phyloP scores from a whole-genome alignment of 2,888 invertebrate genomes.

The Lepidonotus clava region DNA sequence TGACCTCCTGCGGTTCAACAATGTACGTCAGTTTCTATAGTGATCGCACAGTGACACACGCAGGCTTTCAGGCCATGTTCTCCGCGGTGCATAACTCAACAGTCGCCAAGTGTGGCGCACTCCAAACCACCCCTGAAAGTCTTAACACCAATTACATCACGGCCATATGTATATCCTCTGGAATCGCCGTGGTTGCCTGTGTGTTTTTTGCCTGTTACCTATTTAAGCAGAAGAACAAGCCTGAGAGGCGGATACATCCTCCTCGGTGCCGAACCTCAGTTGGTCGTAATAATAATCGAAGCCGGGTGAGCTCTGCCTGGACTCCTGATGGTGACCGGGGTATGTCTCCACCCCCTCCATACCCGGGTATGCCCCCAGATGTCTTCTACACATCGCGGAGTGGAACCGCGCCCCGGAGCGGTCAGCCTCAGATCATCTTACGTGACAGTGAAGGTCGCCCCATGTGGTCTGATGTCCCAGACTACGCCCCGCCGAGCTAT shows the following conservation, averaged over 20 bases:
- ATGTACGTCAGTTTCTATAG: neutral
- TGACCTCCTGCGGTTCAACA: neutral
- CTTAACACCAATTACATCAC: neutral
- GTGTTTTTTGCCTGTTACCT: neutral
- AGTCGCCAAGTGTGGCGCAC: neutral
- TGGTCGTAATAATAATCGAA: neutral
- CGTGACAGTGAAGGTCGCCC: neutral
- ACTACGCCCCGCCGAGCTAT: neutral
- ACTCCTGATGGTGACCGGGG: neutral
- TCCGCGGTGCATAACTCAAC: neutral
- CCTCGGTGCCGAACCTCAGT: neutral
- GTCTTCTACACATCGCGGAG: neutral
- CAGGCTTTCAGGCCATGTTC: neutral
- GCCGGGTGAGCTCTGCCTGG: neutral
- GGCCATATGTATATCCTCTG: neutral
- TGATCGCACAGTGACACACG: neutral
- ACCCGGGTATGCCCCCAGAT: neutral
- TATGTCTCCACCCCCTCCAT: neutral
- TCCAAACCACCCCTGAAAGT: neutral
- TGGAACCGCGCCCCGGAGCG: neutral
- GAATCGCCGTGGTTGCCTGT: neutral
- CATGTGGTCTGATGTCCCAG: neutral
- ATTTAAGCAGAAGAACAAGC: conserved; percentile 10
- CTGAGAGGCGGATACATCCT: neutral
- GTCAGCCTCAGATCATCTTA: neutral